These are phyloP conservation scores for Gortyna flavago DNA, from an alignment of 2,888 invertebrate genomes.

Conservation along the genomic window DNA sequence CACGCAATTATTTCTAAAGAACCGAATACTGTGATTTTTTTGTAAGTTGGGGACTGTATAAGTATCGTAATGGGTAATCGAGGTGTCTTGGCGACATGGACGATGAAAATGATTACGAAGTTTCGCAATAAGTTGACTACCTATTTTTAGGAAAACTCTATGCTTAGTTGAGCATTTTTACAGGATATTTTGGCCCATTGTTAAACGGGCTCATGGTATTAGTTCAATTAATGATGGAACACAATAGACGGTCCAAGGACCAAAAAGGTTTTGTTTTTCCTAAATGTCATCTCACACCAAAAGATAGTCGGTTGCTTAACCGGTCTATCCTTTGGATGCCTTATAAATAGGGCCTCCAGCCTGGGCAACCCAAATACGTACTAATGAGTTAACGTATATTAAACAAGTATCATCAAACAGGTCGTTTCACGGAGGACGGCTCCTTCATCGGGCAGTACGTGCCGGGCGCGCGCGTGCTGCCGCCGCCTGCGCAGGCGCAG, in stretches of 20 bases:
- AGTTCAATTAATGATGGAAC: too few relatives aligned
- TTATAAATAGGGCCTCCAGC: too few relatives aligned
- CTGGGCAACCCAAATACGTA: not conserved
- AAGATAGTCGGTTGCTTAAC: not conserved
- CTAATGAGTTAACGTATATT: not conserved
- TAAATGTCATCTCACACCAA: not conserved
- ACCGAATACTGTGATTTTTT: not conserved
- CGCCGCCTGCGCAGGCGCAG: conserved; percentile 76
- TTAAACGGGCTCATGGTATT: not conserved
- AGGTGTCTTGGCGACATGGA: not conserved
- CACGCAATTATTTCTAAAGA: not conserved
- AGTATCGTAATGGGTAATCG: not conserved
- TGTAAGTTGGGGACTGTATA: not conserved
- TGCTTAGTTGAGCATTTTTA: not conserved
- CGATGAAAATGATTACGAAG: not conserved
- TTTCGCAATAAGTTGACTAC: not conserved
- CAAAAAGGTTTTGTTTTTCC: not conserved
- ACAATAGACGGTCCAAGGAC: not conserved
- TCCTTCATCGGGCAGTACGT: conserved; percentile 99
- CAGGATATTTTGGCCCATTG: not conserved
- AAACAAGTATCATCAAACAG: conserved; percentile 78
- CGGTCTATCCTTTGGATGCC: too few relatives aligned
- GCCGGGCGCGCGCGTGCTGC: conserved; percentile 93
- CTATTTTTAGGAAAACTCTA: not conserved
- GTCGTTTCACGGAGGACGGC: conserved; percentile 98